Percentiles rank a stretch among this genome's conserved stretches.
Conservation (phyloP, 53 echinoderm and acorn worm species). For the Stichopus horrens region DNA sequence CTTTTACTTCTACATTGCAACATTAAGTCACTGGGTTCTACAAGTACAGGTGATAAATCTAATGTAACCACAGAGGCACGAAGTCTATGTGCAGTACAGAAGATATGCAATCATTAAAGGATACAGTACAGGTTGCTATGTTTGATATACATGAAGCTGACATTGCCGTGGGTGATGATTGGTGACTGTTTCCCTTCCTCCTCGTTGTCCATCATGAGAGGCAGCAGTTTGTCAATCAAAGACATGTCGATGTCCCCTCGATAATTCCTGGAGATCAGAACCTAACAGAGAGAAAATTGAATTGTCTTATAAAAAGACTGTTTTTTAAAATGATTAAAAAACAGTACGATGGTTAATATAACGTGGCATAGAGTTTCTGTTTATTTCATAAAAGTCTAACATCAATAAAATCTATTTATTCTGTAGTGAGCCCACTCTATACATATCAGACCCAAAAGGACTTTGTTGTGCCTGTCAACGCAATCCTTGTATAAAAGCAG, state of each 20-base stretch:
- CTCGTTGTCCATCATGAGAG: conserved; percentile 85
- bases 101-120: conserved; percentile 54
- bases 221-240: conserved; percentile 89
- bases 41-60: not conserved
- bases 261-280: conserved; percentile 95
- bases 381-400: no score
- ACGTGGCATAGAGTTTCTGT: no score
- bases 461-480: no score
- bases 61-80: not conserved
- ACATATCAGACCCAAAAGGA: no score
- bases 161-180: conserved; percentile 83
- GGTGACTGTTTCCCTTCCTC: conserved; percentile 92
- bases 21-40: not conserved
- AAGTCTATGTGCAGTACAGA: not conserved
- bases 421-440: no score
- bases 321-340: no score
- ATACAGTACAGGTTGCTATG: conserved; percentile 98
- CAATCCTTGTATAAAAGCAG: no score
- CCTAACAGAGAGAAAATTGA: conserved; percentile 44
- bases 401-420: no score
- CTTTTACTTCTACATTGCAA: not conserved
- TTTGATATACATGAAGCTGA: conserved; percentile 97
- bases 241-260: conserved; percentile 99
- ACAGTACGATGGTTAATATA: no score
- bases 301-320: no score